phyloP scores from a whole-genome alignment of 1,140 invertebrate genomes.

The Antheraea mylitta region DNA sequence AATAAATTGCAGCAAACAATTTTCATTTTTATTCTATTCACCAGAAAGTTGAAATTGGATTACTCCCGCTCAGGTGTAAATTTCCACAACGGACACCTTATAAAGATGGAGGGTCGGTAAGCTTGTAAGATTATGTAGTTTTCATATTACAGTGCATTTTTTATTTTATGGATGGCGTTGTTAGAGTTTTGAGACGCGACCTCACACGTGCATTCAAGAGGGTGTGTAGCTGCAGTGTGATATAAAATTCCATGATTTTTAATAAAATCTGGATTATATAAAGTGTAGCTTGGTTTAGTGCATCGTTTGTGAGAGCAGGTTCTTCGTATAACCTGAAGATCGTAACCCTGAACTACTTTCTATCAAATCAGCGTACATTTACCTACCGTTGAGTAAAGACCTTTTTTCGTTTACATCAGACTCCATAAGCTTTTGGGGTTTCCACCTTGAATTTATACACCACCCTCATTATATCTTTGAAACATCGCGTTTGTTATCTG shows the following conservation, averaged over 20 bases:
- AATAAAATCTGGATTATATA: not conserved
- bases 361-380: too few species aligned
- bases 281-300: too few species aligned
- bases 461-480: too few species aligned
- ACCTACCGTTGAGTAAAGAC: too few species aligned
- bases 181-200: conserved; percentile 5
- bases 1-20: not conserved
- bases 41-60: not conserved
- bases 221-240: not conserved
- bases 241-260: not conserved
- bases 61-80: not conserved
- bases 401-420: too few species aligned
- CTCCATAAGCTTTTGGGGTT: too few species aligned
- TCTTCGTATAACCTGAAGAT: too few species aligned
- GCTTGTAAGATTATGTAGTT: conserved; percentile 14
- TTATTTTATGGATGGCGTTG: conserved; percentile 4
- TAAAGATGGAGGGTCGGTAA: conserved; percentile 10
- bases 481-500: too few species aligned
- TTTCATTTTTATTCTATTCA: conserved; percentile 1
- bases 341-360: too few species aligned
- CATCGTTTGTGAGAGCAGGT: too few species aligned
- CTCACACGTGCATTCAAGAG: not conserved
- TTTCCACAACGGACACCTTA: conserved; percentile 9
- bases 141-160: conserved; percentile 6
- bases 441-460: too few species aligned